These are phyloP conservation scores for Fragariocoptes setiger DNA, from an alignment of 1,140 invertebrate species.

Conservation along the genomic window DNA sequence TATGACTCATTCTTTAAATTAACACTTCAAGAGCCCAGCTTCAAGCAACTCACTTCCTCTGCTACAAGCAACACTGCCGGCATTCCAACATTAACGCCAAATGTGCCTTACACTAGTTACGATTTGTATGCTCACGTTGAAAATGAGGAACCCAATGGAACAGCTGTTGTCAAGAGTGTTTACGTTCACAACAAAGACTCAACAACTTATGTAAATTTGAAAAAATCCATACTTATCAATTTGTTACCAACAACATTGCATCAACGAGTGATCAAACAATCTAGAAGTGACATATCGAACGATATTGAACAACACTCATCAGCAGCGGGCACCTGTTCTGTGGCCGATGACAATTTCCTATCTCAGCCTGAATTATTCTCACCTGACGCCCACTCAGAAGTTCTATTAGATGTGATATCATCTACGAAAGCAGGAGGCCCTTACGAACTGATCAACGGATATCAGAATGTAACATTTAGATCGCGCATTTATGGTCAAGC, in stretches of 20 bases:
- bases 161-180: background rate
- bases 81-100: background rate
- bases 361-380: background rate
- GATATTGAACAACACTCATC: background rate
- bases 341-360: background rate
- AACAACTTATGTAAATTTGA: slow-evolving; percentile 3
- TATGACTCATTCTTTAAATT: too few species aligned
- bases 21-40: too few species aligned
- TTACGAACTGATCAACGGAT: slow-evolving; percentile 2
- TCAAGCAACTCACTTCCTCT: too few species aligned
- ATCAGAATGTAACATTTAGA: slow-evolving; percentile 9
- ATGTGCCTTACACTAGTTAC: background rate
- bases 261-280: background rate
- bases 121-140: background rate
- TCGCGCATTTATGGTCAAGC: slow-evolving; percentile 7
- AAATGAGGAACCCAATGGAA: background rate
- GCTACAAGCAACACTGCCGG: background rate
- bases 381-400: background rate
- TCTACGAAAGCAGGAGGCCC: background rate
- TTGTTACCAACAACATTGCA: background rate
- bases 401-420: background rate
- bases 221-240: slow-evolving; percentile 2
- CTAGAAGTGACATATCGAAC: background rate
- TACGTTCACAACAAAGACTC: slow-evolving; percentile 4
- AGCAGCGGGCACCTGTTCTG: background rate